These are phyloP conservation scores for Acanthoscelides obtectus DNA, from an alignment of 2,888 invertebrate species.

Conservation along the genomic window DNA sequence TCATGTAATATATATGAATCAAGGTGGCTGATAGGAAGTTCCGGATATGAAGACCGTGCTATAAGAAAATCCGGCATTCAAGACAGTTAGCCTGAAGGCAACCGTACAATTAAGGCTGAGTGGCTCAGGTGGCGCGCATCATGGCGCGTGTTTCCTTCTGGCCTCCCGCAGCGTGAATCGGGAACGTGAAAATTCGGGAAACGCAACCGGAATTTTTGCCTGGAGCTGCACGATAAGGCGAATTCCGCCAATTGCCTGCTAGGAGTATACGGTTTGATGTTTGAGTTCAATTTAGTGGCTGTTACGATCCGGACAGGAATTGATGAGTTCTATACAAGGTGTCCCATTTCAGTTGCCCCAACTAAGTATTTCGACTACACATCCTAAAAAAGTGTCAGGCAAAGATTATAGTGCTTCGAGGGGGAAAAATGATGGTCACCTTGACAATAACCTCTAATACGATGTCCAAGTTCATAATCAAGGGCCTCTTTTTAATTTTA, in stretches of 20 bases:
- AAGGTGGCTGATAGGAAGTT: no score
- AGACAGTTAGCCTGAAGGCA: neutral
- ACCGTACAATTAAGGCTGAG: neutral
- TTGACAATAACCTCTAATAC: no score
- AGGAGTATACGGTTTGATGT: neutral
- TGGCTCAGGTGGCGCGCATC: neutral
- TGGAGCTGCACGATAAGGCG: neutral
- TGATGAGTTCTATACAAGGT: no score
- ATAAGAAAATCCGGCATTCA: neutral
- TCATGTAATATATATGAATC: no score
- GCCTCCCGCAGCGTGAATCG: neutral
- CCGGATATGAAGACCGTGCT: no score
- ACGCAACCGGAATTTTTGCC: neutral
- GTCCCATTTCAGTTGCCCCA: no score
- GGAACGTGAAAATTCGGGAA: neutral
- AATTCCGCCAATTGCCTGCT: neutral
- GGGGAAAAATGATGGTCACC: no score
- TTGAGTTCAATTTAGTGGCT: neutral
- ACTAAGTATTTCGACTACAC: no score
- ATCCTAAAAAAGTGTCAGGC: no score
- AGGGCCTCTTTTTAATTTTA: no score
- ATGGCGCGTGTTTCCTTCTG: neutral
- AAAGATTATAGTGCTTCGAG: no score
- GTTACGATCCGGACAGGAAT: neutral
- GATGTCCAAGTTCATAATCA: no score